Conservation (phyloP, 2,113 vertebrate species). For the Plecotus auritus region DNA sequence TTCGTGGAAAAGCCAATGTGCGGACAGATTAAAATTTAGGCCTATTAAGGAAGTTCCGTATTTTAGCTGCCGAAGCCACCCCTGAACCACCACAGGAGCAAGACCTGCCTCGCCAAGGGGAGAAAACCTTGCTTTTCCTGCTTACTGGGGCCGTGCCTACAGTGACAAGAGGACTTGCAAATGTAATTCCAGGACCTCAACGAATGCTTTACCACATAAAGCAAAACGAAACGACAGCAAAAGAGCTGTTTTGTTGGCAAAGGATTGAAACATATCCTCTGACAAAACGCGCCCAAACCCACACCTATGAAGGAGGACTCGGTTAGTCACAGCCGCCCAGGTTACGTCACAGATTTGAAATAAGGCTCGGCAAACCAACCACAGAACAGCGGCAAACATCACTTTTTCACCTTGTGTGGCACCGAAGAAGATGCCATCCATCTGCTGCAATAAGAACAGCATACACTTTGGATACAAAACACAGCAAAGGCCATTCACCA, state of each 20-base stretch:
- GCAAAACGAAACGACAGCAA: not conserved
- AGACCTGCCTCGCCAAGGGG: not conserved
- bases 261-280: slow-evolving; percentile 20
- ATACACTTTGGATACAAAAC: not conserved
- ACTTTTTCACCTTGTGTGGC: not conserved
- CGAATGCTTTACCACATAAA: not conserved
- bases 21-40: slow-evolving; percentile 26
- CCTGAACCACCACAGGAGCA: not conserved
- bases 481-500: not conserved
- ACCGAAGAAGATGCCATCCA: not conserved
- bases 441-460: not conserved
- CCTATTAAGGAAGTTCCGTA: not conserved
- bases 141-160: not conserved
- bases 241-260: not conserved
- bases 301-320: not conserved
- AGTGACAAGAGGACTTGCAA: not conserved
- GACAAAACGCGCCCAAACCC: not conserved
- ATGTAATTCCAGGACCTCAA: not conserved
- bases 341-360: not conserved
- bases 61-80: not conserved
- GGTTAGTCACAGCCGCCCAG: not conserved
- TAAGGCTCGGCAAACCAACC: not conserved
- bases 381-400: not conserved
- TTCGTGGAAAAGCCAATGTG: slow-evolving; percentile 33
- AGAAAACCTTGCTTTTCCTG: not conserved